phyloP scores from a whole-genome alignment of 1,140 invertebrate genomes.

The Pentalonia nigronervosa region DNA sequence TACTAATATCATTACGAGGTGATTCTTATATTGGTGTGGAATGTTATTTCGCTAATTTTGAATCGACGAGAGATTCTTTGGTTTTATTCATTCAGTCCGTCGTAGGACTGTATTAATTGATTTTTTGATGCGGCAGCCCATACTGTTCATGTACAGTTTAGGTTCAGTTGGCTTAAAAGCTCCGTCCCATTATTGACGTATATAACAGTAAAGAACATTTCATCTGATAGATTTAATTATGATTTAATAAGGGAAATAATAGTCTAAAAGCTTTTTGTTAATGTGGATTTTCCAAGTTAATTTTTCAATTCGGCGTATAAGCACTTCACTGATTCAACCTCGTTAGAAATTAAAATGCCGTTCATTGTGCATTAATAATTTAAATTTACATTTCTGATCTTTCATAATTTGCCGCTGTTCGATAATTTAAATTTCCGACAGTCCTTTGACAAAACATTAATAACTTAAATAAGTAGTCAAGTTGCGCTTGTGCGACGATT shows the following conservation, averaged over 20 bases:
- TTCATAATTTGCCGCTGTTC: not conserved
- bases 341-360: not conserved
- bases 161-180: not conserved
- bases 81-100: not conserved
- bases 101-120: not conserved
- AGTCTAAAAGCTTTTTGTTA: not conserved
- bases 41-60: not conserved
- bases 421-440: not conserved
- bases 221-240: not conserved
- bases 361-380: not conserved
- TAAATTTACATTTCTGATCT: not conserved
- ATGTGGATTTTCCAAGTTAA: not conserved
- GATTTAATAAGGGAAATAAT: not conserved
- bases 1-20: not conserved
- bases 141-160: not conserved
- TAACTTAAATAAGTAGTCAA: not conserved
- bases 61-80: not conserved
- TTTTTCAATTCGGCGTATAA: not conserved
- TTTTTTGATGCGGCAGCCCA: not conserved
- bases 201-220: not conserved
- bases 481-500: not conserved
- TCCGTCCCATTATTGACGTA: not conserved
- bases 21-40: not conserved
- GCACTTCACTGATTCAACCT: not conserved
- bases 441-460: not conserved